phyloP scores from a whole-genome alignment of 2,888 invertebrate genomes.

The Ecliptopera silaceata region DNA sequence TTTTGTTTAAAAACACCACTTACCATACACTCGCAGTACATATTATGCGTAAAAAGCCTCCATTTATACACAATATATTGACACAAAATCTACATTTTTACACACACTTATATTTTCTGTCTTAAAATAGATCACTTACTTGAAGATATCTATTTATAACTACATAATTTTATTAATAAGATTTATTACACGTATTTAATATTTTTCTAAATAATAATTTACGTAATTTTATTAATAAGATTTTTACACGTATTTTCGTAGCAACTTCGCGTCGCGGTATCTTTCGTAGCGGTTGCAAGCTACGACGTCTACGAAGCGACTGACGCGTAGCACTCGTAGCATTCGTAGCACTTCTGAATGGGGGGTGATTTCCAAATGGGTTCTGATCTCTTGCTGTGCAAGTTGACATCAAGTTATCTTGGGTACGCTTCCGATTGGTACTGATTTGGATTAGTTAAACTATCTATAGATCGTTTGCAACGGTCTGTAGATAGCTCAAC shows the following conservation, averaged over 20 bases:
- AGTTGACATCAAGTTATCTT: too few species aligned
- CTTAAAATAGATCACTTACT: not conserved
- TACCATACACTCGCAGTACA: not conserved
- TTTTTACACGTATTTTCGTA: not conserved
- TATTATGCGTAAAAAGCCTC: not conserved
- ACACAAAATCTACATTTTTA: not conserved
- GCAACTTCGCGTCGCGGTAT: constrained; percentile 41
- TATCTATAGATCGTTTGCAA: too few species aligned
- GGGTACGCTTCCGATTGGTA: too few species aligned
- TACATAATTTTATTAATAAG: too few species aligned
- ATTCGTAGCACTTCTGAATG: not conserved
- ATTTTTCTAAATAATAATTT: not conserved
- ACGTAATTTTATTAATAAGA: not conserved
- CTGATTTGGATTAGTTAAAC: too few species aligned
- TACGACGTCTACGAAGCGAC: constrained; percentile 50
- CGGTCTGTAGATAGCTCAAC: too few species aligned
- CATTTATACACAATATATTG: not conserved
- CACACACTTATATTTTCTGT: not conserved
- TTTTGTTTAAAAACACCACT: not conserved
- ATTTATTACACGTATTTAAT: not conserved
- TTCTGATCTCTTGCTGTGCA: not conserved
- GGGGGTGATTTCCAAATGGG: not conserved
- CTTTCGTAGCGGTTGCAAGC: constrained; percentile 47
- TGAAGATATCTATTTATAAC: not conserved
- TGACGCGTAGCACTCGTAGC: constrained; percentile 28